Base-by-base conservation (phyloP, 2,888 invertebrate species). In the Caenorhabditis becei region DNA sequence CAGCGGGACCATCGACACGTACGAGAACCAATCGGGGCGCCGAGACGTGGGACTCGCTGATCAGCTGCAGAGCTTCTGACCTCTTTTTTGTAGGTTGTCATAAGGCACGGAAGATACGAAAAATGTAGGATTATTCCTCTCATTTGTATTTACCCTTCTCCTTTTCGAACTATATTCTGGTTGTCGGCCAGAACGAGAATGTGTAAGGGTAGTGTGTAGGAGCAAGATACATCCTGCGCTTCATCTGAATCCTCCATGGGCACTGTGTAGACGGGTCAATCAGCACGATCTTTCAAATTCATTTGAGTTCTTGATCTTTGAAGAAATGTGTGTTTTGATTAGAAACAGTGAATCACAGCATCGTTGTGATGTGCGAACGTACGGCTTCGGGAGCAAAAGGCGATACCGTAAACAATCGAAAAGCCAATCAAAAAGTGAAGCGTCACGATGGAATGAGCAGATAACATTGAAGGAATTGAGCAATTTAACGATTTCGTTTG, bases 371-470 rank as follows among this genome's bases (percentile, higher is more conserved):
- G 18, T 3, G 47, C 18, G 8, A 47, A 18, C 18, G 18, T 47
- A 47, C 5, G 47, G 47, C 47, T 47, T 47, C 47, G 11, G n/a
- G n/a, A 24, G 53, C 16, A 53, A 24, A 24, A 24, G 3, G 32
- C 11, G 32, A 32, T 56, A 56, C 54, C 26, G 54, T 56, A 56
- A 56, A 56, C 26, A n/a, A 32, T 18, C 24, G 16, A 56, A 56
- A n/a, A 7, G 41, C 14, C 26, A 53, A 4, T 10, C 24, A 26
- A n/a, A 32, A 32, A 2, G 51, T 18, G 5, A 51, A 5, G 14
- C 51, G 14, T 18, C 18, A 14, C n/a, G n/a, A 32, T n/a, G 2
- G 16, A 18, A 26, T 5, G 32, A 56, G 54, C 18, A 11, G 28
- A 26, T 32, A 26, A 32, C 32, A 18, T 47, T 41, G 2, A 14